phyloP scores from a whole-genome alignment of 2,797 vertebrate genomes.

The Alectoris magna region DNA sequence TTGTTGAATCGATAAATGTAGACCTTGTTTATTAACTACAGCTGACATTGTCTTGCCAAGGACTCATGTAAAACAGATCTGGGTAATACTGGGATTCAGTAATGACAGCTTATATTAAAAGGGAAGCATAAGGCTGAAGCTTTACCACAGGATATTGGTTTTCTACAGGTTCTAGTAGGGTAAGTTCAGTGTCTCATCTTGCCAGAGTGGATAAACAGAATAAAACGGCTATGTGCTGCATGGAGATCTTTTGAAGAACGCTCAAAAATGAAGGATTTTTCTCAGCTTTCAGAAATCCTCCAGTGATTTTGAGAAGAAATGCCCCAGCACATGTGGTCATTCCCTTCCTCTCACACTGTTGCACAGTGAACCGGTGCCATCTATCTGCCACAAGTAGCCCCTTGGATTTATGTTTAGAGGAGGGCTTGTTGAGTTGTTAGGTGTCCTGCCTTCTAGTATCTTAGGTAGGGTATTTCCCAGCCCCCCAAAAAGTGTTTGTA shows the following conservation, averaged over 20 bases:
- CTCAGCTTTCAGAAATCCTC: background rate
- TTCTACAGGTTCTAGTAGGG: conserved; percentile 27
- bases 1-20: conserved; percentile 62
- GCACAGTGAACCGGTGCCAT: background rate
- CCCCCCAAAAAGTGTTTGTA: rapidly evolving
- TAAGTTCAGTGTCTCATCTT: conserved; percentile 35
- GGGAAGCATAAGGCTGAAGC: conserved; percentile 33
- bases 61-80: conserved; percentile 65
- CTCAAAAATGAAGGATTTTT: background rate
- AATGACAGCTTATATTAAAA: conserved; percentile 53
- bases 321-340: background rate
- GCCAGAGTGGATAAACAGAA: background rate
- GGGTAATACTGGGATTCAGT: conserved; percentile 39
- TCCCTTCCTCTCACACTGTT: background rate
- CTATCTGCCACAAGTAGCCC: background rate
- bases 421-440: background rate
- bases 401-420: background rate
- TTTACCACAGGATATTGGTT: conserved; percentile 70
- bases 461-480: background rate
- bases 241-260: background rate
- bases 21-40: conserved; percentile 71
- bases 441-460: background rate
- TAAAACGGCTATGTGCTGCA: background rate
- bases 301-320: background rate
- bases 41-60: conserved; percentile 62